These are phyloP conservation scores for Pithys albifrons DNA, from an alignment of 2,113 vertebrate genomes.

Conservation along the genomic window DNA sequence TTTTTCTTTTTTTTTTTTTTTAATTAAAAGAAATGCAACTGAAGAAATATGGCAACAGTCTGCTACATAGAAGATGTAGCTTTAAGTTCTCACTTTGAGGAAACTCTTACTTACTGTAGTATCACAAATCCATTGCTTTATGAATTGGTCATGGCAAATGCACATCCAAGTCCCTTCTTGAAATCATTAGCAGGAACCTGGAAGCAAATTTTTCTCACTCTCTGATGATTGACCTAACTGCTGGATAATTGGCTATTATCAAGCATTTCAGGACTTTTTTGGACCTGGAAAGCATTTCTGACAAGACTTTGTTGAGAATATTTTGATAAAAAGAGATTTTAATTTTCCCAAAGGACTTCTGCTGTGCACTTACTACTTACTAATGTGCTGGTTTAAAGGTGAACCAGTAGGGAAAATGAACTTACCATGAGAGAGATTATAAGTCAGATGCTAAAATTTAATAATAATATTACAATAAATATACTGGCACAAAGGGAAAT, in stretches of 20 bases:
- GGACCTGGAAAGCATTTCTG: background rate
- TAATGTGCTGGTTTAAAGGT: no score
- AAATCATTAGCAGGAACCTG: background rate
- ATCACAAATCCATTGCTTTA: background rate
- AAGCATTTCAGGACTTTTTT: background rate
- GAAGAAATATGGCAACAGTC: background rate
- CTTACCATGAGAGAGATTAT: no score
- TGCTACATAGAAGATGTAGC: background rate
- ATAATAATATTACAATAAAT: no score
- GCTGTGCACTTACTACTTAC: background rate
- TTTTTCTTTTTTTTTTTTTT: background rate
- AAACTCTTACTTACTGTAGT: background rate
- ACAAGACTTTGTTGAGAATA: background rate
- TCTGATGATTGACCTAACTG: background rate
- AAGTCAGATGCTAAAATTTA: no score
- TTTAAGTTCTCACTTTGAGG: background rate
- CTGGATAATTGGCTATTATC: background rate
- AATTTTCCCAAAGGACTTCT: background rate
- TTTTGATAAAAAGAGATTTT: background rate
- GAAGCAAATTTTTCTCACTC: background rate
- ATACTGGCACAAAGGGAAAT: no score
- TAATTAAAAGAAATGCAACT: background rate
- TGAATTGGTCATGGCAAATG: background rate
- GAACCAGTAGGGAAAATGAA: no score
- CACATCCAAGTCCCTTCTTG: background rate